Base-by-base conservation (phyloP, 2,888 invertebrate species). In the Anticlea derivata region DNA sequence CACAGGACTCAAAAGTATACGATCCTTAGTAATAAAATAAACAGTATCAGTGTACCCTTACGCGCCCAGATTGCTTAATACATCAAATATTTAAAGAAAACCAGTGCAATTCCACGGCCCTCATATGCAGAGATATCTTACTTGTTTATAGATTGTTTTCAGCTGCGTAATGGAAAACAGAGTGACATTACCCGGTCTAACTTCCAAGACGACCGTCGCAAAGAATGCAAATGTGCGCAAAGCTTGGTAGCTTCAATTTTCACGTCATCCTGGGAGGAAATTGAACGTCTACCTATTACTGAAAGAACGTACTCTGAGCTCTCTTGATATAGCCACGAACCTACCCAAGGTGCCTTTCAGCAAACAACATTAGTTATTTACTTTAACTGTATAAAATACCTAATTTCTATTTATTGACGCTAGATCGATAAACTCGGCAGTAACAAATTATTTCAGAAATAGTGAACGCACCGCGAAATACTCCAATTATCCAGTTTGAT, bases 51-150 rank as follows among this genome's bases (percentile, higher is more conserved):
- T 31, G 49, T 35, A 50, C 46, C 46, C 45, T 35, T 47, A 53
- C 56, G 50, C 55, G 44, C 41, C n/a, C 38, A 53, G 50, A 64
- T 64, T 63, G 65, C 61, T 60, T 53, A 50, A 59, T 59, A 58
- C 52, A 59, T 58, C 43, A 61, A 61, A 63, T 61, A 68, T 70
- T 68, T 46, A 62, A 58, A 58, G 62, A 61, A 61, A 65, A 55
- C 53, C 64, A 66, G 56, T 67, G 66, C 66, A 68, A 55, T 62
- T 57, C 60, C 61, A 24, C 30, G 43, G 53, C 40, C 40, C 37
- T 50, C 55, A 48, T 47, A 43, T 65, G 60, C 59, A 58, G 46
- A 51, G 38, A 29, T 59, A n/a, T n/a, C n/a, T n/a, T n/a, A 64
- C 60, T 66, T 63, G 55, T 62, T 57, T 59, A 60, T 52, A 54